Conservation (phyloP, 2,888 invertebrate species). For the Pherbina coryleti region DNA sequence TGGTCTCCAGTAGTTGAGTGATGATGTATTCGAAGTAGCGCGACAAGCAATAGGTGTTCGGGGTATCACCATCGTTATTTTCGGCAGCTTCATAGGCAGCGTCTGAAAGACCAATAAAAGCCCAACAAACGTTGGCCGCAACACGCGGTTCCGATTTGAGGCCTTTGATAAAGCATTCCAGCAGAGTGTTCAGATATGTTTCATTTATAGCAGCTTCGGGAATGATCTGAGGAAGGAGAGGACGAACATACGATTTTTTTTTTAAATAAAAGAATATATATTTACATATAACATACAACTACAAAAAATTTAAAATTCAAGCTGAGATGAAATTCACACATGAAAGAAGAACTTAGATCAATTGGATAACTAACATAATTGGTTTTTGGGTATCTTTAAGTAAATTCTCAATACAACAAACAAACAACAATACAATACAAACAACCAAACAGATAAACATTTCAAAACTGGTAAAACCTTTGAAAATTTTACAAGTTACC, state of each 20-base stretch:
- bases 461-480: too few relatives aligned
- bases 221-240: conserved; percentile 72
- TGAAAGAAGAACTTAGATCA: too few relatives aligned
- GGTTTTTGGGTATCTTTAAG: too few relatives aligned
- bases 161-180: conserved; percentile 87
- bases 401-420: too few relatives aligned
- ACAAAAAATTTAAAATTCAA: not conserved
- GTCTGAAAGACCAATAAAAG: conserved; percentile 95
- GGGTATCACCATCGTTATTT: conserved; percentile 74
- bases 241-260: not conserved
- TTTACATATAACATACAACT: too few relatives aligned
- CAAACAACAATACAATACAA: too few relatives aligned
- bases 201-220: conserved; percentile 95
- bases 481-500: too few relatives aligned
- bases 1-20: conserved; percentile 90
- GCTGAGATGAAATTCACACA: too few relatives aligned
- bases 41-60: conserved; percentile 94
- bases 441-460: too few relatives aligned
- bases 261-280: not conserved
- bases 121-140: conserved; percentile 99
- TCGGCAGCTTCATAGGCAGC: conserved; percentile 94
- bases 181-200: conserved; percentile 82
- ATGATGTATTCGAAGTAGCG: conserved; percentile 95
- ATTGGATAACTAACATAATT: too few relatives aligned
- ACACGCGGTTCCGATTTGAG: conserved; percentile 95